A percentile compares a stretch with the other conserved stretches of the same genome.
Conservation (phyloP, 2,113 vertebrate species). For the Phoxinus phoxinus region DNA sequence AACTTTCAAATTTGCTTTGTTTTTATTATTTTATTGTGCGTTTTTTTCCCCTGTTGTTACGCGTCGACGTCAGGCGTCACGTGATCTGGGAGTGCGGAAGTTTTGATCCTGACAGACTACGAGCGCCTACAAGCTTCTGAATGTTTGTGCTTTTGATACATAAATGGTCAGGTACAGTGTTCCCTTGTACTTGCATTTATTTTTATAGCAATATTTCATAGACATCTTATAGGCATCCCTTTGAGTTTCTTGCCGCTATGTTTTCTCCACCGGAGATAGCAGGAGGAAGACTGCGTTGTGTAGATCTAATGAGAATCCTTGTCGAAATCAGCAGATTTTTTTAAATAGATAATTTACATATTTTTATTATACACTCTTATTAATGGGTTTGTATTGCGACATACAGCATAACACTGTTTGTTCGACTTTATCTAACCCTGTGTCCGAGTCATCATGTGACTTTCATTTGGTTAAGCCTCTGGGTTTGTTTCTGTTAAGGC, state of each 20-base stretch:
- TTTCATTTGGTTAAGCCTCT: background rate
- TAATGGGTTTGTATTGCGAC: background rate
- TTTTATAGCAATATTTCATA: background rate
- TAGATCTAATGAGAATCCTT: background rate
- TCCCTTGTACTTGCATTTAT: background rate
- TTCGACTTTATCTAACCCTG: background rate
- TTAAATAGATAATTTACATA: background rate
- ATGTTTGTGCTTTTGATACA: background rate
- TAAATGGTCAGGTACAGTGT: slow-evolving; percentile 50
- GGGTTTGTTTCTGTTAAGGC: background rate
- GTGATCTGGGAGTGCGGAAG: slow-evolving; percentile 41
- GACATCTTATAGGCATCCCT: too few relatives aligned
- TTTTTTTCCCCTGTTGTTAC: too few relatives aligned
- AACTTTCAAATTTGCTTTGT: too few relatives aligned
- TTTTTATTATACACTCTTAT: background rate
- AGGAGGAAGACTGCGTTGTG: background rate
- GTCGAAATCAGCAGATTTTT: background rate
- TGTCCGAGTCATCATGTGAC: slow-evolving; percentile 9
- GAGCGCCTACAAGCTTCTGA: background rate
- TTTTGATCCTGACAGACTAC: slow-evolving; percentile 12
- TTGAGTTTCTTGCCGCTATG: background rate
- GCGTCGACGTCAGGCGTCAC: slow-evolving; percentile 9
- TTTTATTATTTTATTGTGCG: background rate
- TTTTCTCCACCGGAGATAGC: background rate
- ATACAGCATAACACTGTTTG: background rate